Evolutionary conservation across 1,140 invertebrate genomes (phyloP).

Genomic region (Chironomus tepperi): DNA sequence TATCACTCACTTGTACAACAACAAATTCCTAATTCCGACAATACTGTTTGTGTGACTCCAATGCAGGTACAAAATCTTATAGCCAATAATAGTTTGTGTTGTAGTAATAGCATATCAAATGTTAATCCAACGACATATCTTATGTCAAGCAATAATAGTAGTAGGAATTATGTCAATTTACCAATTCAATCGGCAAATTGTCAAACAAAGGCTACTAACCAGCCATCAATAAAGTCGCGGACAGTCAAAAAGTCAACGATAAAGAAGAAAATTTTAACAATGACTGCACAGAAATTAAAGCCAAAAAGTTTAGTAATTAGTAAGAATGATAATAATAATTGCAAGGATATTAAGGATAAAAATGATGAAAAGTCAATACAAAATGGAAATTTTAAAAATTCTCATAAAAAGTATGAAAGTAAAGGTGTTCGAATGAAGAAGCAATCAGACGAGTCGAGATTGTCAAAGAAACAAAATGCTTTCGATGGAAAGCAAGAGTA

Average conservation of each 20-base stretch:
- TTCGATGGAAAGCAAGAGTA: neutral
- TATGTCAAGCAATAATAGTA: neutral
- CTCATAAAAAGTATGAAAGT: neutral
- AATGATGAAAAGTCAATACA: neutral
- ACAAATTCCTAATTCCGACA: constrained; percentile 62
- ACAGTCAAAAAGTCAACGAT: neutral
- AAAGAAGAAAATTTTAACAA: neutral
- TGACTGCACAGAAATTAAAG: neutral
- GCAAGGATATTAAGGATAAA: neutral
- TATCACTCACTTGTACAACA: constrained; percentile 91
- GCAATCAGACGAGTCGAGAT: neutral
- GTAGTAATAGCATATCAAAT: neutral
- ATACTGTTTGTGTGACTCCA: constrained; percentile 70
- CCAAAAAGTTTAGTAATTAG: neutral
- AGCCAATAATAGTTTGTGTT: constrained; percentile 11
- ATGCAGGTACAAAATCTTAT: constrained; percentile 57
- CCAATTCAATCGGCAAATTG: neutral
- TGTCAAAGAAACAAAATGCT: neutral
- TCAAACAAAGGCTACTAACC: neutral
- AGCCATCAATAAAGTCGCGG: neutral
- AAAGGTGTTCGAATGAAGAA: neutral
- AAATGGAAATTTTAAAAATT: neutral
- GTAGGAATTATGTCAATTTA: neutral
- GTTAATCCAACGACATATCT: neutral
- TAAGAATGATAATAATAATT: neutral